phyloP scores from a whole-genome alignment of 1,140 invertebrate genomes.

The Macrosteles quadrilineatus region DNA sequence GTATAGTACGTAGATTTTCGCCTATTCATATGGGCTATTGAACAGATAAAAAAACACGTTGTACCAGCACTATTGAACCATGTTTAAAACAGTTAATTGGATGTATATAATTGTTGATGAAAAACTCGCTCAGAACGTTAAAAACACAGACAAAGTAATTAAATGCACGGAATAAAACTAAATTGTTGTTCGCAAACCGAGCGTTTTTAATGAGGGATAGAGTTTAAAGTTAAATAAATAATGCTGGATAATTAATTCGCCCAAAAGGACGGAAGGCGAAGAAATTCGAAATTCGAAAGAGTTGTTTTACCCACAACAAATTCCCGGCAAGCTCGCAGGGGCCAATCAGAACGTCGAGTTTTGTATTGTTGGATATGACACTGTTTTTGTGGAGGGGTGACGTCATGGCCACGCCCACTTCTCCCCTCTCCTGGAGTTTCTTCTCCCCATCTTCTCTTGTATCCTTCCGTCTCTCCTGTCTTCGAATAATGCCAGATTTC shows the following conservation, averaged over 20 bases:
- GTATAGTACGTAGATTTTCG: too few species aligned
- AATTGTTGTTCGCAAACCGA: slow-evolving; percentile 1
- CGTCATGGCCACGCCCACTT: slow-evolving; percentile 3
- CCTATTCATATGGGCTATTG: too few species aligned
- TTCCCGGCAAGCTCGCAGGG: not conserved
- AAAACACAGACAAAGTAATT: not conserved
- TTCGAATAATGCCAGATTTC: too few species aligned
- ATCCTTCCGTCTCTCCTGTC: too few species aligned
- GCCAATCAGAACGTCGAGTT: not conserved
- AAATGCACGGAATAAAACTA: not conserved
- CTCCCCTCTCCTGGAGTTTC: not conserved
- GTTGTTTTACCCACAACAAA: slow-evolving; percentile 4
- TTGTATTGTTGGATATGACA: slow-evolving; percentile 14
- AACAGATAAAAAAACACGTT: too few species aligned
- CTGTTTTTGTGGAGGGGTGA: slow-evolving; percentile 9
- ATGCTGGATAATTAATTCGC: slow-evolving; percentile 5
- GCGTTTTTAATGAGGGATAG: not conserved
- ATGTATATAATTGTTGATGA: too few species aligned
- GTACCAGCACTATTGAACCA: too few species aligned
- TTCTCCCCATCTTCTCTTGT: too few species aligned
- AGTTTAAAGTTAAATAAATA: slow-evolving; percentile 11
- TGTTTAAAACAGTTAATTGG: too few species aligned
- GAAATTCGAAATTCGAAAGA: slow-evolving; percentile 8
- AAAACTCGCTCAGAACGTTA: too few species aligned
- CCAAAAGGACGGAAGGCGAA: not conserved